A percentile compares a stretch with the other conserved stretches of the same genome.
These are phyloP conservation scores for Psittacus erithacus DNA, from an alignment of 2,113 vertebrate genomes.

Conservation along the genomic window DNA sequence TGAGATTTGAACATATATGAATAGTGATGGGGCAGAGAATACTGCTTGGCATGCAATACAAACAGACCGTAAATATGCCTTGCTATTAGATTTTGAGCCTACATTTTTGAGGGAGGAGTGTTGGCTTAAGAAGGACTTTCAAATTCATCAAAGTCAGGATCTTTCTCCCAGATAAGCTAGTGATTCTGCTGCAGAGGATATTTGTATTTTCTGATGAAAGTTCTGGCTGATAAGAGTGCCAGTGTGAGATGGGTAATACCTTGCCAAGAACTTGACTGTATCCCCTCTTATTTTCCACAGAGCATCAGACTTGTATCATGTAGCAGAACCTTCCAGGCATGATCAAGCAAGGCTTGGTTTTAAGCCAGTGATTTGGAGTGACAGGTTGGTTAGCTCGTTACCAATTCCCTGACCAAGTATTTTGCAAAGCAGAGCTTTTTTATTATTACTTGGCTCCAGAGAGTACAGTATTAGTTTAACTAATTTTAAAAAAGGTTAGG, in stretches of 20 bases:
- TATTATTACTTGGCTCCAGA: constrained; percentile 17
- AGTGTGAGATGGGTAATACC: neutral
- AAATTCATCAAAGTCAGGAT: constrained; percentile 29
- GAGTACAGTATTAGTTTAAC: constrained; percentile 19
- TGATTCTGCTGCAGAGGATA: constrained; percentile 25
- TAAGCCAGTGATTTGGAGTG: neutral
- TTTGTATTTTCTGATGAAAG: constrained; percentile 43
- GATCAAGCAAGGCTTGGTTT: constrained; percentile 12
- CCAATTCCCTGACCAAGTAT: constrained; percentile 3
- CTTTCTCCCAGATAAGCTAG: constrained; percentile 29
- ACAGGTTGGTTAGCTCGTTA: constrained; percentile 6
- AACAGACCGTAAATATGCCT: neutral
- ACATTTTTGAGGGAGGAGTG: neutral
- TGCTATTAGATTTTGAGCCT: neutral
- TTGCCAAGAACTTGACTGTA: neutral
- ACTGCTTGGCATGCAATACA: neutral
- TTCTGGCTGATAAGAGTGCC: constrained; percentile 17
- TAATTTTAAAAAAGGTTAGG: constrained; percentile 26
- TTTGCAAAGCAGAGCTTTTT: neutral
- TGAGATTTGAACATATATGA: neutral
- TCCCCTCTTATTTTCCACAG: neutral
- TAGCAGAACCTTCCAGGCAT: neutral
- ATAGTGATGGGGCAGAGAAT: neutral
- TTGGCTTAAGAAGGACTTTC: constrained; percentile 1
- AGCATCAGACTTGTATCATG: neutral